phyloP scores from a whole-genome alignment of 2,113 vertebrate genomes.

The Willisornis vidua region DNA sequence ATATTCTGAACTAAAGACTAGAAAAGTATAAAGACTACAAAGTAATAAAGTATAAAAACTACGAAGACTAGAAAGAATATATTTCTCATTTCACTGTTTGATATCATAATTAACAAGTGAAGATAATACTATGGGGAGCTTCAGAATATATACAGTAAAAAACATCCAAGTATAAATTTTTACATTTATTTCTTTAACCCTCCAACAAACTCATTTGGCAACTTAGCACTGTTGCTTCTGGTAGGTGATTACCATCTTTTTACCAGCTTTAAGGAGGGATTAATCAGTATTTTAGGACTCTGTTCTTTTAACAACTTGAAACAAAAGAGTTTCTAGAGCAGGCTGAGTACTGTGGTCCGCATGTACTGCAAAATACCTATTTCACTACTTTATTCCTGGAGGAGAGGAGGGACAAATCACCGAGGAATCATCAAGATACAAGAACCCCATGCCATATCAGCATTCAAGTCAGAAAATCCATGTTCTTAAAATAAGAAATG shows the following conservation, averaged over 20 bases:
- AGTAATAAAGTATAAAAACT: not conserved
- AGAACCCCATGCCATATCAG: not conserved
- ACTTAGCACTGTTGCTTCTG: not conserved
- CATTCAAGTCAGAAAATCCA: not conserved
- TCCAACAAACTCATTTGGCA: not conserved
- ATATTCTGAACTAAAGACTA: not conserved
- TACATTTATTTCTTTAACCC: not conserved
- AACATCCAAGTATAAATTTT: not conserved
- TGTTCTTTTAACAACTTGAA: not conserved
- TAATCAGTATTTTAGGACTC: not conserved
- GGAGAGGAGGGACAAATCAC: not conserved
- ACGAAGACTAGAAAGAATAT: not conserved
- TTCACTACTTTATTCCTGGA: not conserved
- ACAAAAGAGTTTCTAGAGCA: not conserved
- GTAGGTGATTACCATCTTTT: not conserved
- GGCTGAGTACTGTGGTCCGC: not conserved
- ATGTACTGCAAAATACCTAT: not conserved
- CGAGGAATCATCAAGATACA: not conserved
- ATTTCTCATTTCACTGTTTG: not conserved
- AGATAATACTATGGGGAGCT: not conserved
- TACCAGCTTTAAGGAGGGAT: not conserved
- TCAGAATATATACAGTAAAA: not conserved
- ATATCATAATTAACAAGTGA: not conserved
- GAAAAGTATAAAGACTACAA: not conserved
- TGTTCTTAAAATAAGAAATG: slow-evolving; percentile 46